Evolutionary conservation across 2,888 invertebrate genomes (phyloP).

Genomic region (Caenorhabditis macrosperma): DNA sequence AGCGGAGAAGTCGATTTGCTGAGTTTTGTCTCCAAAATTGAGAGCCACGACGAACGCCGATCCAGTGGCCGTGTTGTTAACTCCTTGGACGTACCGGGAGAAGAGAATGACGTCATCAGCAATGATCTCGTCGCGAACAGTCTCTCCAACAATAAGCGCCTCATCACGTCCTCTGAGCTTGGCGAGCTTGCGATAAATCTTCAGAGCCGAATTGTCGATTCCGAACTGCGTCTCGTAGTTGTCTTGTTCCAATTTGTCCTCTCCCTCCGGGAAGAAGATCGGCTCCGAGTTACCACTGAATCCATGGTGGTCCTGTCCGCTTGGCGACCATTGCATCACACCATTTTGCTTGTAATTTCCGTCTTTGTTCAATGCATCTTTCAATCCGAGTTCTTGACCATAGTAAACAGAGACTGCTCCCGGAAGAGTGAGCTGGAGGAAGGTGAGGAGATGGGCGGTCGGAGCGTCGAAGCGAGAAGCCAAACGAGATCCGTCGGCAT

Average conservation of each 20-base stretch:
- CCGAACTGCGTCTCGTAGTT: conserved; percentile 69
- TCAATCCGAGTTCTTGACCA: conserved; percentile 67
- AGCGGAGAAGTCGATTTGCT: conserved; percentile 34
- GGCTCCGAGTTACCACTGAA: conserved; percentile 45
- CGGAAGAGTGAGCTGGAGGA: conserved; percentile 71
- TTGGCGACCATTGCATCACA: conserved; percentile 68
- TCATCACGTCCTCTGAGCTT: conserved; percentile 73
- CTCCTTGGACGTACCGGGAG: conserved; percentile 56
- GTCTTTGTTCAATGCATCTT: conserved; percentile 34
- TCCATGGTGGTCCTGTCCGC: conserved; percentile 63
- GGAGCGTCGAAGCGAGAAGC: conserved; percentile 65
- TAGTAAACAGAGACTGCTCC: conserved; percentile 71
- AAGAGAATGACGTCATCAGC: conserved; percentile 63
- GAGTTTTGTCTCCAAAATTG: conserved; percentile 64
- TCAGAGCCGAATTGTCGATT: conserved; percentile 62
- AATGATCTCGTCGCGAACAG: conserved; percentile 56
- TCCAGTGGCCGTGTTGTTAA: conserved; percentile 61
- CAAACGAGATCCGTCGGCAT: conserved; percentile 60
- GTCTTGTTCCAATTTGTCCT: conserved; percentile 50
- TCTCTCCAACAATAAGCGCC: conserved; percentile 66
- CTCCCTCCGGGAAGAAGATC: conserved; percentile 66
- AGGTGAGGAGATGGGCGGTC: conserved; percentile 67
- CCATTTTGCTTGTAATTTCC: conserved; percentile 44
- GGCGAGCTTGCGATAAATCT: conserved; percentile 71
- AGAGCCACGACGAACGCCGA: conserved; percentile 56